Base-by-base conservation (phyloP, 92 coral and sea anemone species). In the Actinostola sp. region DNA sequence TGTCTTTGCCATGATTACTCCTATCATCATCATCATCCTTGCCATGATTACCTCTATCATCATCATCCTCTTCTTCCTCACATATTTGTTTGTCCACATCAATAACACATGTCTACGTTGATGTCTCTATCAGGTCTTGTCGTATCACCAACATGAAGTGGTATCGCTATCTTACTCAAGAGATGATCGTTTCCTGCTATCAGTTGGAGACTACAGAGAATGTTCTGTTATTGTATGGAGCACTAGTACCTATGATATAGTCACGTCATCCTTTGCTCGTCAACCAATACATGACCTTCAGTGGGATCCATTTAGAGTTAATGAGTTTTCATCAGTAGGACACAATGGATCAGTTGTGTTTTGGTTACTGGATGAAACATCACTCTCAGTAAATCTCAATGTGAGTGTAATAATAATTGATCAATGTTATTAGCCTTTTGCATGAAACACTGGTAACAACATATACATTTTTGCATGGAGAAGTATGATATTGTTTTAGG, bases 201-300 rank as follows among this genome's bases (percentile, higher is more conserved):
- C 99, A 11, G 97, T 95, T 2, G 97, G 99, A 27, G 99, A 95
- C 77, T 95, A 91, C 81, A 81, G 90, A 67, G 97, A 95, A 34
- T 88, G 97, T 75, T 95, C 97, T 46, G 88, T 95, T 60, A 88
- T 91, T n/a, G 89, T 95, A 15, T 95, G 99, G 99, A 80, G 95
- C 36, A 89, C 92, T 13, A 63, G 73, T 30, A 86, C 87, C 57
- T 84, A 90, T 67, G 85, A 79, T 14, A 83, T 91, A 20, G 70
- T 95, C 5, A 82, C 99, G 17, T 81, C 99, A 16, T 95, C 99
- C 23, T 95, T 58, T 56, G 88, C 97, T 34, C 76, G 91, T 52
- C 84, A 76, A 13, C 99, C 99, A 3, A 76, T 95, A 42, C 99
- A 95, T 54, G 92, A 87, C 57, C 56, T 95, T 28, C 82, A 64